Conservation (phyloP, 2,888 invertebrate genomes). For the Tinea trinotella region DNA sequence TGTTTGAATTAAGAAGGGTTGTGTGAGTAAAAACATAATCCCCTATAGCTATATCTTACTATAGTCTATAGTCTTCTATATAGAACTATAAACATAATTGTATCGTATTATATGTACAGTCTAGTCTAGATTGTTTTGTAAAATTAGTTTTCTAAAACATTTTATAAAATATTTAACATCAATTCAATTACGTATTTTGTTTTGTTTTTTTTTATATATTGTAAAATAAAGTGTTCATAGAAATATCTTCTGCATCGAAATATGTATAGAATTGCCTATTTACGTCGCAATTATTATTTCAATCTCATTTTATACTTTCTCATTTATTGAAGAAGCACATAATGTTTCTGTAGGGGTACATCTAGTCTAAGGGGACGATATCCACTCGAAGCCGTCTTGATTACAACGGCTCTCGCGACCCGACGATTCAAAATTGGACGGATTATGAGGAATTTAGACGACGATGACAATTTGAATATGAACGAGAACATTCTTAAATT, state of each 20-base stretch:
- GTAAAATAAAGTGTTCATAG: neutral
- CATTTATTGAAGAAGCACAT: conserved; percentile 15
- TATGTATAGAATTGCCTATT: neutral
- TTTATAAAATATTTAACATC: neutral
- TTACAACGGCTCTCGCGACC: conserved; percentile 53
- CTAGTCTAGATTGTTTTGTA: no score
- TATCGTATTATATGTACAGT: no score
- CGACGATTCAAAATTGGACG: conserved; percentile 65
- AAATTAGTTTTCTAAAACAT: no score
- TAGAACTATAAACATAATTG: no score
- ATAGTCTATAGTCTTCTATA: no score
- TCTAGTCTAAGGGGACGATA: conserved; percentile 49
- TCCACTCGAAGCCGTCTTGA: conserved; percentile 66
- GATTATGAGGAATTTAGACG: conserved; percentile 70
- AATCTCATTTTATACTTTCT: conserved; percentile 11
- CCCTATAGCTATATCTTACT: no score
- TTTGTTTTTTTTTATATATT: neutral
- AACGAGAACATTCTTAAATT: conserved; percentile 34
- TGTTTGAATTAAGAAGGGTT: neutral
- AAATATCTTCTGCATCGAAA: neutral
- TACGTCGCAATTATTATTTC: conserved; percentile 10
- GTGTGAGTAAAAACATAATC: neutral
- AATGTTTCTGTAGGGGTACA: conserved; percentile 24
- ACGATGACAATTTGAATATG: conserved; percentile 69
- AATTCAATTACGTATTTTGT: neutral